phyloP scores from a whole-genome alignment of 2,113 vertebrate genomes.

The Tragelaphus scriptus region DNA sequence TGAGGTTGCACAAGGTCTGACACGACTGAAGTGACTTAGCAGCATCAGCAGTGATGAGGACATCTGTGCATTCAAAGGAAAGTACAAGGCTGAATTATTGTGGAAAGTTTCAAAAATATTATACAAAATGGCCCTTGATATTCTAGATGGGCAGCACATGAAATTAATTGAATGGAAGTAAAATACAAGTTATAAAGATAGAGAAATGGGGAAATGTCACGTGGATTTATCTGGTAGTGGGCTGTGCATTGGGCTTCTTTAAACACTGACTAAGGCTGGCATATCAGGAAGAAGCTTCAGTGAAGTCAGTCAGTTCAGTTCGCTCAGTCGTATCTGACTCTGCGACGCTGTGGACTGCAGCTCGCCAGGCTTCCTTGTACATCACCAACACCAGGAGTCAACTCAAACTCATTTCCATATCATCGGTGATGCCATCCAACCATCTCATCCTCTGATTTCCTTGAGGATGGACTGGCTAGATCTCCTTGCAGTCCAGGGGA shows the following conservation, averaged over 20 bases:
- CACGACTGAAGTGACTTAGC: no score
- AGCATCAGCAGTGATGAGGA: neutral
- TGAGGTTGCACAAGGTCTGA: fast-evolving
- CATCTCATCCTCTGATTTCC: neutral
- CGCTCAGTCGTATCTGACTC: neutral
- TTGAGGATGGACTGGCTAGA: neutral
- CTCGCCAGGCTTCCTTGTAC: neutral
- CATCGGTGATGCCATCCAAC: neutral
- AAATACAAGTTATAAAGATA: neutral
- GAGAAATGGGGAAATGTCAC: neutral
- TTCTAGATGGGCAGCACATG: neutral
- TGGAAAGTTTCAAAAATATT: neutral
- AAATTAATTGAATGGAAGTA: neutral
- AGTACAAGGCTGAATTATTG: neutral
- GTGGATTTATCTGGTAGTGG: neutral
- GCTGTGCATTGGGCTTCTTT: neutral
- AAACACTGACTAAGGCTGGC: neutral
- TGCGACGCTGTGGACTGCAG: neutral
- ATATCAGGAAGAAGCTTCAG: neutral
- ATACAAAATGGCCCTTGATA: neutral
- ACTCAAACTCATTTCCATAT: neutral
- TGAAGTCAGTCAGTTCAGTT: neutral
- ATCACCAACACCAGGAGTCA: neutral
- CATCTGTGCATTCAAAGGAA: neutral
- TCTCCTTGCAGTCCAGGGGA: neutral